These are phyloP conservation scores for Acleris literana DNA, from an alignment of 2,888 invertebrate species.

Conservation along the genomic window DNA sequence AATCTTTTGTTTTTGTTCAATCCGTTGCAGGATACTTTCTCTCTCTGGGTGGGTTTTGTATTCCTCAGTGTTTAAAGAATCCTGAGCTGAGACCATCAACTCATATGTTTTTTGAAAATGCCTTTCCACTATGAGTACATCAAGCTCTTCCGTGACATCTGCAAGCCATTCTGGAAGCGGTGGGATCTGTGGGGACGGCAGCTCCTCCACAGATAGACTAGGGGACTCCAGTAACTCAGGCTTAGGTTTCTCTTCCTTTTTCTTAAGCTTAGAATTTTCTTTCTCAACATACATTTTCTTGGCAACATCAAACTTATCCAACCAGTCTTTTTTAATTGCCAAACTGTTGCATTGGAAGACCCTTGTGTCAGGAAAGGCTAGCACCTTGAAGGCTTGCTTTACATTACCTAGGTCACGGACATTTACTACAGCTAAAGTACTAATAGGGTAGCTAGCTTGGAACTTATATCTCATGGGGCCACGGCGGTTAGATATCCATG, in stretches of 20 bases:
- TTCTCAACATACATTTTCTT: conserved; percentile 90
- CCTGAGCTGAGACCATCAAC: conserved; percentile 86
- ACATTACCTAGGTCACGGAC: conserved; percentile 94
- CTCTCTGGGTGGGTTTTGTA: conserved; percentile 69
- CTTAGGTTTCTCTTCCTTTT: conserved; percentile 73
- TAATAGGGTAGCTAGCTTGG: conserved; percentile 92
- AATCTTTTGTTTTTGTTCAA: conserved; percentile 88
- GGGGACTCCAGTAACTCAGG: conserved; percentile 73
- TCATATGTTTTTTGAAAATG: conserved; percentile 96
- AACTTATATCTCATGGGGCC: conserved; percentile 93
- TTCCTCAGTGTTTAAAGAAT: conserved; percentile 67
- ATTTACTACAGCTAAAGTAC: conserved; percentile 96
- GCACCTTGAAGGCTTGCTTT: conserved; percentile 96
- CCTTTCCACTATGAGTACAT: conserved; percentile 96
- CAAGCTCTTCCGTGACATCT: conserved; percentile 96
- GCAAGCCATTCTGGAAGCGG: conserved; percentile 92
- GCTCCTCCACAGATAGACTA: conserved; percentile 75
- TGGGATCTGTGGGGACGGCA: conserved; percentile 68
- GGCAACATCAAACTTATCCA: conserved; percentile 95
- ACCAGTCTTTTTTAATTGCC: conserved; percentile 94
- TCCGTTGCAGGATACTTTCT: conserved; percentile 76
- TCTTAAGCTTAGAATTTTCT: conserved; percentile 84
- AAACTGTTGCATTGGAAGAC: conserved; percentile 95
- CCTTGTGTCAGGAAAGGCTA: conserved; percentile 96
- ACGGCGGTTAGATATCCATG: conserved; percentile 88